Evolutionary conservation across 2,113 vertebrate genomes (phyloP).

Genomic region (Puffinus mauretanicus): DNA sequence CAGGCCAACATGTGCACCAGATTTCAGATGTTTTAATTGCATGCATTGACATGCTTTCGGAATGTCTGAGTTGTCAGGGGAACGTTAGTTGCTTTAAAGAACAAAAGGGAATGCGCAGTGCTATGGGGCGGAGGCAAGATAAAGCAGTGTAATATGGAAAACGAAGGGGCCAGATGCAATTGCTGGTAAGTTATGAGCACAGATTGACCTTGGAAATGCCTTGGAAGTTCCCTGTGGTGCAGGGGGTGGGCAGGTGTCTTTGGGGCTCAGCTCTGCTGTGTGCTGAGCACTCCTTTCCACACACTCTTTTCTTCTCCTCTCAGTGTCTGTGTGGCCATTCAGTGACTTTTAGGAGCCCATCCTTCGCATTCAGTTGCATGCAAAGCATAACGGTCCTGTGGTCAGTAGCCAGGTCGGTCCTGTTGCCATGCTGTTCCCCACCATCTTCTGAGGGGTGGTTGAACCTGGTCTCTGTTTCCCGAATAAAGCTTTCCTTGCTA

Average conservation of each 20-base stretch:
- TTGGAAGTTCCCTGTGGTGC: neutral
- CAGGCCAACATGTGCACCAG: neutral
- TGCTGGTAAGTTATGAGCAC: accelerated
- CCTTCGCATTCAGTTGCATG: neutral
- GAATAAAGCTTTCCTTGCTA: neutral
- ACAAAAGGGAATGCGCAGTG: neutral
- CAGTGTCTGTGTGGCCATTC: neutral
- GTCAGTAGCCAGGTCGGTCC: neutral
- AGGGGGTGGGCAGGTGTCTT: neutral
- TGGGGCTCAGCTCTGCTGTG: neutral
- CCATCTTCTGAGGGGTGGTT: neutral
- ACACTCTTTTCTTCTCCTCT: neutral
- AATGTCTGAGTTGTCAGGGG: neutral
- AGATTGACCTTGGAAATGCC: neutral
- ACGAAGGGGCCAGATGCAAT: neutral
- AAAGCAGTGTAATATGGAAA: neutral
- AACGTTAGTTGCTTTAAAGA: neutral
- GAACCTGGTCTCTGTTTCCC: neutral
- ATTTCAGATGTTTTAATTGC: neutral
- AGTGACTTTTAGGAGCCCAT: neutral
- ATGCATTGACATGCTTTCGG: neutral
- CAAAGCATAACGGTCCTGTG: accelerated
- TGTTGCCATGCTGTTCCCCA: neutral
- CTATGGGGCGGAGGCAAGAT: neutral
- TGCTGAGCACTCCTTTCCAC: neutral